A percentile compares a stretch with the other conserved stretches of the same genome.
Evolutionary conservation across 2,888 invertebrate species (phyloP).

Genomic region (Anarsia innoxiella): DNA sequence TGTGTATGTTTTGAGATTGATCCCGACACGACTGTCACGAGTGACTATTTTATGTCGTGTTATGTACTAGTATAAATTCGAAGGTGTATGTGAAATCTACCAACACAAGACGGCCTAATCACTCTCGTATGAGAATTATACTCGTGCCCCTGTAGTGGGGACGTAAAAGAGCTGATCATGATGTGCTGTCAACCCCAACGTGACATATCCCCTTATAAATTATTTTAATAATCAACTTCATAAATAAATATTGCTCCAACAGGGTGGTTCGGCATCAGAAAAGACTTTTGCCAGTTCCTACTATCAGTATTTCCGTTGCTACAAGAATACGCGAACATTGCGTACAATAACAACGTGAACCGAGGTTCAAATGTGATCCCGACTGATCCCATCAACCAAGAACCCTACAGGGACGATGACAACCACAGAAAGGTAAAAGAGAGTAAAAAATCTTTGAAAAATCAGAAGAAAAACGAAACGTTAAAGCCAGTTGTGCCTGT

Average conservation of each 20-base stretch:
- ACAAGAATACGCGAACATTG: slow-evolving; percentile 99
- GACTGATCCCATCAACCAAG: slow-evolving; percentile 51
- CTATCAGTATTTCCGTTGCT: slow-evolving; percentile 94
- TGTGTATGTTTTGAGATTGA: no score
- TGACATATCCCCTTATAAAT: no score
- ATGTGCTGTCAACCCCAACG: no score
- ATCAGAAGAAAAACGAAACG: slow-evolving; percentile 84
- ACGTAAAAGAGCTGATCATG: no score
- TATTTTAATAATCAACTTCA: no score
- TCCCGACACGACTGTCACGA: no score
- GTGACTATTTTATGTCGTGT: no score
- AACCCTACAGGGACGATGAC: slow-evolving; percentile 65
- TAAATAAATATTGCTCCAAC: slow-evolving; percentile 33
- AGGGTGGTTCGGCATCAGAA: slow-evolving; percentile 99
- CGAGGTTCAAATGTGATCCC: slow-evolving; percentile 44
- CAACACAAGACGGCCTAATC: no score
- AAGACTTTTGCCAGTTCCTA: slow-evolving; percentile 98
- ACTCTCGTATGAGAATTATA: no score
- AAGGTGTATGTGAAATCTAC: no score
- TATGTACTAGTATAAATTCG: no score
- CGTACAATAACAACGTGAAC: slow-evolving; percentile 83
- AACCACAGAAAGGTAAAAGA: slow-evolving; percentile 67
- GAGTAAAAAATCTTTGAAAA: slow-evolving; percentile 78
- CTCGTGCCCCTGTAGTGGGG: no score
- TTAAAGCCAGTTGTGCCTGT: slow-evolving; percentile 92